Evolutionary conservation across 2,113 vertebrate genomes (phyloP).

Genomic region (Ochotona princeps): DNA sequence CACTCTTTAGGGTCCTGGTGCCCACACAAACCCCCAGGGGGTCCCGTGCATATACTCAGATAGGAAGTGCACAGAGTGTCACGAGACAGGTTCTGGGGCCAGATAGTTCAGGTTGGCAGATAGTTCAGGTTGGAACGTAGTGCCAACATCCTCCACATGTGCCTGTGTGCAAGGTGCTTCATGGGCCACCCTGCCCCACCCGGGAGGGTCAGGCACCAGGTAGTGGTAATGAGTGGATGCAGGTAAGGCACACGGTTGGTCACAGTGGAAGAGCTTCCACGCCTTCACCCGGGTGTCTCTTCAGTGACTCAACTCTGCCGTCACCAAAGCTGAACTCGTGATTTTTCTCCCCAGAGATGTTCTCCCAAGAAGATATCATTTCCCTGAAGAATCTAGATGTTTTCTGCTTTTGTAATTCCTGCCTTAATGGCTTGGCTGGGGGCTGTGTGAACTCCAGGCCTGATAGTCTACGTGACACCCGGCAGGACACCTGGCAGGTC

Average conservation of each 20-base stretch:
- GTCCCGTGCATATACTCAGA: background rate
- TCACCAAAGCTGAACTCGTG: background rate
- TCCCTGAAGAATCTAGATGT: no score
- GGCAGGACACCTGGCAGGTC: no score
- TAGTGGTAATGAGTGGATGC: fast-evolving
- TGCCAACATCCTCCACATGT: fast-evolving
- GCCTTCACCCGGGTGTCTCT: background rate
- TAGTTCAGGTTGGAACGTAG: background rate
- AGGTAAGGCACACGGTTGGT: background rate
- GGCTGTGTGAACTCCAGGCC: no score
- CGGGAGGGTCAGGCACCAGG: no score
- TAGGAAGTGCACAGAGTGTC: fast-evolving
- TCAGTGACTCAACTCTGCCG: background rate
- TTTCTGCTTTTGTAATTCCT: no score
- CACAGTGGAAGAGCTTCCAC: background rate
- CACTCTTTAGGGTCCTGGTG: background rate
- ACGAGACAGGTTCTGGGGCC: background rate
- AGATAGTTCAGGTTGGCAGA: no score
- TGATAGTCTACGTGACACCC: no score
- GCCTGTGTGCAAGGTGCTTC: background rate
- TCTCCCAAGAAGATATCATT: no score
- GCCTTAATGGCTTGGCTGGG: no score
- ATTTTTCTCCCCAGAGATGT: no score
- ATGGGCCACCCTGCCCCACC: no score
- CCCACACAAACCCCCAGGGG: background rate